These are phyloP conservation scores for Megathymus violae DNA, from an alignment of 1,140 invertebrate genomes.

Conservation along the genomic window DNA sequence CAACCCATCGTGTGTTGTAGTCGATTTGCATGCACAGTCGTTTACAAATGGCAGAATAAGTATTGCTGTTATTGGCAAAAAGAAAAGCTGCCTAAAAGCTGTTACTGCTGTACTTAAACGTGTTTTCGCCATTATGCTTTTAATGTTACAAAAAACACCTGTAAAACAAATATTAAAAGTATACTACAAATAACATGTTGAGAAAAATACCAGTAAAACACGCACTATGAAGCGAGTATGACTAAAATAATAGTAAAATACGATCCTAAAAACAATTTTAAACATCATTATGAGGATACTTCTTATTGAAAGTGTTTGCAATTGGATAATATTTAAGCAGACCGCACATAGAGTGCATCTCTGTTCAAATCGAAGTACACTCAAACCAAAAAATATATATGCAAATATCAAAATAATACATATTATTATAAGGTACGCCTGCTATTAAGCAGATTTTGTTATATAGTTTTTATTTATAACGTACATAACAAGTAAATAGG, in stretches of 20 bases:
- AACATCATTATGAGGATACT: slow-evolving; percentile 43
- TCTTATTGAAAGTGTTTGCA: slow-evolving; percentile 65
- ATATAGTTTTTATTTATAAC: no score
- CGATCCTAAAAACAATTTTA: slow-evolving; percentile 46
- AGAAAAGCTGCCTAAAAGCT: slow-evolving; percentile 3
- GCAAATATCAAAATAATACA: no score
- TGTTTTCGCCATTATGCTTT: neutral
- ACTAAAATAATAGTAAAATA: no score
- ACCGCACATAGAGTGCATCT: slow-evolving; percentile 58
- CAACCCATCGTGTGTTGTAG: slow-evolving; percentile 45
- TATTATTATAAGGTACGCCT: no score
- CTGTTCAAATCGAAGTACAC: slow-evolving; percentile 60
- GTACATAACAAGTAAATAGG: no score
- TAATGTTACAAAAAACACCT: neutral
- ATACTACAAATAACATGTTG: no score
- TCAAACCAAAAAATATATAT: no score
- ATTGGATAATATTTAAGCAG: slow-evolving; percentile 63
- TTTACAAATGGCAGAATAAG: slow-evolving; percentile 53
- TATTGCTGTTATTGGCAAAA: slow-evolving; percentile 34
- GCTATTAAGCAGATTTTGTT: no score
- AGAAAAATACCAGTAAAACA: no score
- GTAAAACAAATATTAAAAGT: neutral
- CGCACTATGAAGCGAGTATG: no score
- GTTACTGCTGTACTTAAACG: neutral
- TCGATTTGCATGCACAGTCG: slow-evolving; percentile 44